Percentiles rank a stretch among this genome's conserved stretches.
Evolutionary conservation across 2,113 vertebrate species (phyloP).

Genomic region (Scolopax mira): DNA sequence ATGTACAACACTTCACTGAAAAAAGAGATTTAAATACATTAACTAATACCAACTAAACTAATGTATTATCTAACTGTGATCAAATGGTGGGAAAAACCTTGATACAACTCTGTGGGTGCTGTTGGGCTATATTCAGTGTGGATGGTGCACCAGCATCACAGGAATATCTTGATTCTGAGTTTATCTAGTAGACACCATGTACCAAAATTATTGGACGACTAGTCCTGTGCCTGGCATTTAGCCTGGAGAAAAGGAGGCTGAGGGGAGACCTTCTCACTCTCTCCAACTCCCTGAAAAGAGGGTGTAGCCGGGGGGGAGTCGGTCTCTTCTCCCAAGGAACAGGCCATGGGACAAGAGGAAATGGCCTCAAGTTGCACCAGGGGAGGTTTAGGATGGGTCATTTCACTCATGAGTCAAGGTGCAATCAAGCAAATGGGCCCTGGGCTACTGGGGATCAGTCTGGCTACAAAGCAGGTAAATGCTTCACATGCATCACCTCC

Average conservation of each 20-base stretch:
- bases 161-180: background rate
- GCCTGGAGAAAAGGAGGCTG: background rate
- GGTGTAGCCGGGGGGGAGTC: background rate
- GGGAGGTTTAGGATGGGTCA: background rate
- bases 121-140: background rate
- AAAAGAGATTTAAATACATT: conserved; percentile 29
- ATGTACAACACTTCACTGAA: conserved; percentile 9
- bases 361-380: background rate
- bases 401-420: background rate
- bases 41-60: background rate
- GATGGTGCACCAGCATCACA: background rate
- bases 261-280: background rate
- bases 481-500: background rate
- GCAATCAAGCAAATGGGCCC: background rate
- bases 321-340: background rate
- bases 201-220: too few relatives aligned
- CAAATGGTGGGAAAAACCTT: background rate
- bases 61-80: background rate
- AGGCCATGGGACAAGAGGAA: background rate
- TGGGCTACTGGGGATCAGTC: background rate
- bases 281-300: background rate
- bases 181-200: too few relatives aligned
- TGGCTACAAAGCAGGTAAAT: background rate
- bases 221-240: background rate
- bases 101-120: background rate